Conservation (phyloP, 2,113 vertebrate species). For the Spea bombifrons region DNA sequence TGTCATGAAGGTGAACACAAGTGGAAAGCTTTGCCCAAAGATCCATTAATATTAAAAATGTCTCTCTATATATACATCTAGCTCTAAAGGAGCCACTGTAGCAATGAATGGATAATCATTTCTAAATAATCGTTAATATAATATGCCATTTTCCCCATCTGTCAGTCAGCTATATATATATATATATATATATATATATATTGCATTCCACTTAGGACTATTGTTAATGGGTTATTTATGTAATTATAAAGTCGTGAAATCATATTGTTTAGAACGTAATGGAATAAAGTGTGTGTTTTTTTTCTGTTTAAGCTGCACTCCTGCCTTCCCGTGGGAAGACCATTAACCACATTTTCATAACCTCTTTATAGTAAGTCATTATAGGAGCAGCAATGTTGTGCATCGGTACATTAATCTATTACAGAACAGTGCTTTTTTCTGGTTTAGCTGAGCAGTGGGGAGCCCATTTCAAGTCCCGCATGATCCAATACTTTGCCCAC, state of each 20-base stretch:
- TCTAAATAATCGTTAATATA: too few relatives aligned
- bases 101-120: too few relatives aligned
- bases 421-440: constrained; percentile 24
- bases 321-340: constrained; percentile 28
- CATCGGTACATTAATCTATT: constrained; percentile 35
- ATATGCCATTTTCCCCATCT: too few relatives aligned
- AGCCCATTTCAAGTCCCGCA: constrained; percentile 35
- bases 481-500: constrained; percentile 35
- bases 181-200: too few relatives aligned
- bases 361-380: constrained; percentile 34
- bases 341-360: constrained; percentile 40
- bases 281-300: neutral
- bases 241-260: neutral
- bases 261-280: neutral
- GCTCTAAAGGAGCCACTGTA: too few relatives aligned
- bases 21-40: too few relatives aligned
- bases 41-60: too few relatives aligned
- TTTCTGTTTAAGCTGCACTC: neutral
- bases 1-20: too few relatives aligned
- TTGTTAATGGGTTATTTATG: neutral
- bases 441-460: constrained; percentile 32
- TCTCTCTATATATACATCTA: too few relatives aligned
- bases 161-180: too few relatives aligned
- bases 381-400: constrained; percentile 19
- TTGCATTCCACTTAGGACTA: too few relatives aligned